A percentile compares a stretch with the other conserved stretches of the same genome.
phyloP scores from a whole-genome alignment of 2,797 vertebrate genomes.

The Acestrorhynchus altus region DNA sequence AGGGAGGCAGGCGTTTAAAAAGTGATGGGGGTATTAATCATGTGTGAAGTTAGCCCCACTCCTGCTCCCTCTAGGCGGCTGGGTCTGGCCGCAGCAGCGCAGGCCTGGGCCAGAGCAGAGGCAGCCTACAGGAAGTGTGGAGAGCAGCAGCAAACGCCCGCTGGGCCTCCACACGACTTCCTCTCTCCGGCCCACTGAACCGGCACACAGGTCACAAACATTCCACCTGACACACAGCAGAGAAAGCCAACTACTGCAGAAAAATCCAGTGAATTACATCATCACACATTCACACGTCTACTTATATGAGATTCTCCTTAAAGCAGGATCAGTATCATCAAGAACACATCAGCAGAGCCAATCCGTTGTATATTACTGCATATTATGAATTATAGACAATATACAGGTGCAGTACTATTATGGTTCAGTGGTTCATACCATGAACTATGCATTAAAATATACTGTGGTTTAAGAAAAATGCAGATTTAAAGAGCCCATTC shows the following conservation, averaged over 20 bases:
- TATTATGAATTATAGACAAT: too few species aligned
- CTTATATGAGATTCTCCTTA: neutral
- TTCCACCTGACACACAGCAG: slow-evolving; percentile 72
- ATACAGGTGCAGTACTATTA: too few species aligned
- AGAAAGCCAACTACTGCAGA: slow-evolving; percentile 27
- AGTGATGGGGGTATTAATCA: slow-evolving; percentile 87
- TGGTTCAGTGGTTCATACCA: too few species aligned
- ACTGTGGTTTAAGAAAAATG: too few species aligned
- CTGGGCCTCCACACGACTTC: slow-evolving; percentile 62
- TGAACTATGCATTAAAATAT: too few species aligned
- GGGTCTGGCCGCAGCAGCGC: slow-evolving; percentile 38
- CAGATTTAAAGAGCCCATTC: too few species aligned
- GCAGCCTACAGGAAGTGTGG: slow-evolving; percentile 69
- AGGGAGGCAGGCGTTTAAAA: slow-evolving; percentile 80
- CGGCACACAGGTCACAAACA: slow-evolving; percentile 63
- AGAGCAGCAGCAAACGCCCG: slow-evolving; percentile 60
- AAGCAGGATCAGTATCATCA: neutral
- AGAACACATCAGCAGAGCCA: too few species aligned
- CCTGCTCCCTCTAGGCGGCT: slow-evolving; percentile 70
- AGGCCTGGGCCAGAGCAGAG: slow-evolving; percentile 41
- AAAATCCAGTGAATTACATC: slow-evolving; percentile 37
- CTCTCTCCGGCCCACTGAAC: slow-evolving; percentile 48
- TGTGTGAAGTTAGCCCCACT: slow-evolving; percentile 79
- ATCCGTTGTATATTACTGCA: too few species aligned
- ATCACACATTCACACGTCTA: slow-evolving; percentile 14